These are phyloP conservation scores for Abrostola tripartita DNA, from an alignment of 2,888 invertebrate species.

Conservation along the genomic window DNA sequence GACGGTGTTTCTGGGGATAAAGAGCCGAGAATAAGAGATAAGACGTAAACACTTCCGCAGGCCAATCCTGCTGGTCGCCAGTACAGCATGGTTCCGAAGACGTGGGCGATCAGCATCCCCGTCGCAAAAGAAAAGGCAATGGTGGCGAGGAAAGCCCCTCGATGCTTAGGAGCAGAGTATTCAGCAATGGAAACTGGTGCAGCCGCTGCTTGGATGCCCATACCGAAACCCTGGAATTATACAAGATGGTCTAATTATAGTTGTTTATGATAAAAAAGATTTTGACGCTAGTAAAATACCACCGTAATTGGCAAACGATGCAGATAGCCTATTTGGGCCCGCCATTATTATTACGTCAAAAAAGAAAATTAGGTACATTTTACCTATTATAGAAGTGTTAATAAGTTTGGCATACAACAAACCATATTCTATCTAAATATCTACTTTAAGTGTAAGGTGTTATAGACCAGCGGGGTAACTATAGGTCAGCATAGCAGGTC, in stretches of 20 bases:
- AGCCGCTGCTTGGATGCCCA: slow-evolving; percentile 86
- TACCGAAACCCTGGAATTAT: slow-evolving; percentile 83
- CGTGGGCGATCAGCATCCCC: slow-evolving; percentile 90
- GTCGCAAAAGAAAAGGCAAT: slow-evolving; percentile 89
- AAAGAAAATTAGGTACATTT: too few relatives aligned
- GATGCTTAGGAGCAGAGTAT: slow-evolving; percentile 87
- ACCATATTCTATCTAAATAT: too few relatives aligned
- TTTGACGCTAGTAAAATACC: too few relatives aligned
- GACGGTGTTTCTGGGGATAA: slow-evolving; percentile 90
- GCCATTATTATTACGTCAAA: too few relatives aligned
- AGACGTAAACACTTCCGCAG: slow-evolving; percentile 82
- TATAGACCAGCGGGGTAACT: too few relatives aligned
- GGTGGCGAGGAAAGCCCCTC: slow-evolving; percentile 90
- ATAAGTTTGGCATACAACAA: too few relatives aligned
- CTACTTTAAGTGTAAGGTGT: too few relatives aligned
- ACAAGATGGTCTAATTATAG: not conserved
- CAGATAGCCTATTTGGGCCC: too few relatives aligned
- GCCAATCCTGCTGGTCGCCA: slow-evolving; percentile 89
- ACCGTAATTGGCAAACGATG: too few relatives aligned
- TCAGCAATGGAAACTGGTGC: slow-evolving; percentile 84
- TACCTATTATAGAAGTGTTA: too few relatives aligned
- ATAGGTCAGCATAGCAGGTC: too few relatives aligned
- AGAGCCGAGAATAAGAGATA: slow-evolving; percentile 85
- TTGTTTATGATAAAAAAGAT: not conserved
- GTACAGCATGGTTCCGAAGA: slow-evolving; percentile 89